Conservation (phyloP, 2,888 invertebrate species). For the Copidosoma aretas region DNA sequence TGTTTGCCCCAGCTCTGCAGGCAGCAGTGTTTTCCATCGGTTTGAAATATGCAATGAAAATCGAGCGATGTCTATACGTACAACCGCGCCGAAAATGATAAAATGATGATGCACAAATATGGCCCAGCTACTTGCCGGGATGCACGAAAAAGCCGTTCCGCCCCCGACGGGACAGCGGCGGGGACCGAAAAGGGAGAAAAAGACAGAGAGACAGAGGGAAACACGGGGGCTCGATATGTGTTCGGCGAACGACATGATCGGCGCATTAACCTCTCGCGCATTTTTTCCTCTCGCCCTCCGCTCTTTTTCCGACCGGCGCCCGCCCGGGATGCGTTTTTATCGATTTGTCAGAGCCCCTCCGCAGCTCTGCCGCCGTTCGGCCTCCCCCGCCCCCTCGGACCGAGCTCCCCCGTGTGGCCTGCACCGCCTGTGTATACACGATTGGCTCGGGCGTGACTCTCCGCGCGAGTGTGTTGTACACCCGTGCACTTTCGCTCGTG, state of each 20-base stretch:
- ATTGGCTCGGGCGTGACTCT: slow-evolving; percentile 58
- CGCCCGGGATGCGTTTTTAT: slow-evolving; percentile 63
- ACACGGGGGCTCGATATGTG: slow-evolving; percentile 43
- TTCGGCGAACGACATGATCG: slow-evolving; percentile 62
- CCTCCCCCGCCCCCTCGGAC: slow-evolving; percentile 49
- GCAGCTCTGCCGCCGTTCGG: slow-evolving; percentile 44
- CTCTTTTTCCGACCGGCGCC: slow-evolving; percentile 58
- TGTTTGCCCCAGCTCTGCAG: too few species aligned
- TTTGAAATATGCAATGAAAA: too few species aligned
- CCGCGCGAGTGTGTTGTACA: neutral
- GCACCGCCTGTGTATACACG: slow-evolving; percentile 9
- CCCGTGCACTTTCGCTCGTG: slow-evolving; percentile 2
- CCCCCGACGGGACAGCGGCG: neutral
- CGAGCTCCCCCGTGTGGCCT: slow-evolving; percentile 25
- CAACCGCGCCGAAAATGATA: slow-evolving; percentile 30
- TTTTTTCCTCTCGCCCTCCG: slow-evolving; percentile 55
- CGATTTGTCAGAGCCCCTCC: slow-evolving; percentile 59
- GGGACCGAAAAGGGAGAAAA: slow-evolving; percentile 7
- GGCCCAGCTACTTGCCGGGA: slow-evolving; percentile 5
- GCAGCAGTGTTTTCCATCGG: neutral
- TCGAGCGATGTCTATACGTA: slow-evolving; percentile 13
- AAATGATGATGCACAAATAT: slow-evolving; percentile 34
- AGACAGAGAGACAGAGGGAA: neutral
- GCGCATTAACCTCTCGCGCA: slow-evolving; percentile 60
- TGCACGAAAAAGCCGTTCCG: too few species aligned